Percentiles rank a stretch among this genome's conserved stretches.
Conservation (phyloP, 2,888 invertebrate species). For the Serripes groenlandicus region DNA sequence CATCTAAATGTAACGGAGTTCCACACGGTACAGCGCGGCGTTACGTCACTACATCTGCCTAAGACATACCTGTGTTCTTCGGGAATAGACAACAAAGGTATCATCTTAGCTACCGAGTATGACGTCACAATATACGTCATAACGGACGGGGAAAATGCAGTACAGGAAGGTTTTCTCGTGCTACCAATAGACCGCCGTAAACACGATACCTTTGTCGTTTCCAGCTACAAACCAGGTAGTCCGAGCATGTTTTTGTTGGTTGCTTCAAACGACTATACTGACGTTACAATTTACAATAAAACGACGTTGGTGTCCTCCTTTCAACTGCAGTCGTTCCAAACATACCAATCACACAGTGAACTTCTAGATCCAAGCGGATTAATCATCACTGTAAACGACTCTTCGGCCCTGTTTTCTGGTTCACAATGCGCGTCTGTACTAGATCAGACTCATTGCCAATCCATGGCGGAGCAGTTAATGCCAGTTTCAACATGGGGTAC, state of each 20-base stretch:
- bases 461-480: not conserved
- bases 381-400: not conserved
- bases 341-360: not conserved
- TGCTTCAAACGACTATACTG: not conserved
- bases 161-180: not conserved
- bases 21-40: not conserved
- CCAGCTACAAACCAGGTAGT: not conserved
- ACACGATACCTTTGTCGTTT: not conserved
- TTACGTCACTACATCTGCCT: not conserved
- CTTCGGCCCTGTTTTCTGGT: not conserved
- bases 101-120: not conserved
- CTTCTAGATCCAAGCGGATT: not conserved
- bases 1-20: not conserved
- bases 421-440: not conserved
- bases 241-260: not conserved
- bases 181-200: not conserved
- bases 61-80: not conserved
- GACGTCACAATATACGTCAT: not conserved
- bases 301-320: not conserved
- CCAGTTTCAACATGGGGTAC: not conserved
- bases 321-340: not conserved
- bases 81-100: not conserved
- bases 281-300: not conserved
- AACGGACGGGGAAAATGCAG: not conserved
- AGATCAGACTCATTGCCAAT: not conserved